phyloP scores from a whole-genome alignment of 2,888 invertebrate species.

The Sminthurides aquaticus region DNA sequence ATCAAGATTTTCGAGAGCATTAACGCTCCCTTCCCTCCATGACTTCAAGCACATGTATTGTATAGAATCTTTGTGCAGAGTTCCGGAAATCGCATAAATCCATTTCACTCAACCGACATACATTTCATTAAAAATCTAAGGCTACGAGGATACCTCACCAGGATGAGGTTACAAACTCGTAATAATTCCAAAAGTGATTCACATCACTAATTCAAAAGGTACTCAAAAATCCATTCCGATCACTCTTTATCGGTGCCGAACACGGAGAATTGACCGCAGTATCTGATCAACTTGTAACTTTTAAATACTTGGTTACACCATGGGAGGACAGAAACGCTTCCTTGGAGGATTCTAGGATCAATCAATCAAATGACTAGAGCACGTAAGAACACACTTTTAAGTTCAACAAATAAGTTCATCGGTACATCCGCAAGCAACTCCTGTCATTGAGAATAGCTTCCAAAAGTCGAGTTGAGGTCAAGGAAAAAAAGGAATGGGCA shows the following conservation, averaged over 20 bases:
- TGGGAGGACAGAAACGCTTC: background rate
- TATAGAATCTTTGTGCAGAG: background rate
- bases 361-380: background rate
- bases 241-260: background rate
- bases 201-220: slow-evolving; percentile 4
- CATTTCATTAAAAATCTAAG: slow-evolving; percentile 2
- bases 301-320: background rate
- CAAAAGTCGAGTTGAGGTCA: no score
- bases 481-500: no score
- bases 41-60: background rate
- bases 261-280: background rate
- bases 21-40: background rate
- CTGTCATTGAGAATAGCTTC: no score
- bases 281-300: background rate
- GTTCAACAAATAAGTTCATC: background rate
- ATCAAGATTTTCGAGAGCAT: background rate
- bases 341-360: no score
- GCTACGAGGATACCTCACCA: slow-evolving; percentile 6
- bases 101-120: background rate
- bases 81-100: background rate
- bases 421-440: no score
- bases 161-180: slow-evolving; percentile 4
- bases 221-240: background rate
- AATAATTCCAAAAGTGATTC: slow-evolving; percentile 3
- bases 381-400: background rate